Conservation (phyloP, 2,113 vertebrate genomes). For the Xenopus tropicalis region DNA sequence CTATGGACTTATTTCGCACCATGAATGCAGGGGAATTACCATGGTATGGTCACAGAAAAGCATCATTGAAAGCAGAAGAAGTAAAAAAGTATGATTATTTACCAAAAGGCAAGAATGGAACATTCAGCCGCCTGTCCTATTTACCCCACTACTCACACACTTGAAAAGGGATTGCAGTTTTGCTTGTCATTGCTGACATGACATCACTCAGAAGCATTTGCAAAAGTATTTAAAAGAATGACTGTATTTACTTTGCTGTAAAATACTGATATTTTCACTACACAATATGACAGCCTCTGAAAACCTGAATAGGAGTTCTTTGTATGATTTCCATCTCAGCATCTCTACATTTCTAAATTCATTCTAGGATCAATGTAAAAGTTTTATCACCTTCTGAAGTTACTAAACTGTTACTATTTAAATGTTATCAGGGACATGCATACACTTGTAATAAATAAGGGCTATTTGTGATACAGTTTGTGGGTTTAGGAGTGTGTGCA, state of each 20-base stretch:
- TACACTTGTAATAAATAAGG: no score
- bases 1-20: conserved; percentile 2
- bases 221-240: conserved; percentile 34
- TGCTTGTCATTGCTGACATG: conserved; percentile 36
- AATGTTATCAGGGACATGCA: no score
- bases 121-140: conserved; percentile 31
- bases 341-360: not conserved
- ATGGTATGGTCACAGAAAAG: conserved; percentile 20
- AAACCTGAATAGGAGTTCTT: conserved; percentile 4
- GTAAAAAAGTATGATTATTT: conserved; percentile 40
- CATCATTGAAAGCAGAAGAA: conserved; percentile 37
- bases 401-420: no score
- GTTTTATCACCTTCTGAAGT: not conserved
- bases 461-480: no score
- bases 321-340: no score
- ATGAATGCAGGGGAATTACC: conserved; percentile 2
- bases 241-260: conserved; percentile 37
- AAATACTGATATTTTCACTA: conserved; percentile 36
- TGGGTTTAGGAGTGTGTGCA: not conserved
- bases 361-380: not conserved
- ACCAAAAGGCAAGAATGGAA: conserved; percentile 27
- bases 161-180: conserved; percentile 28
- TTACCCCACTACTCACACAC: conserved; percentile 23
- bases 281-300: conserved; percentile 28
- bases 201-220: conserved; percentile 32